Conservation (phyloP, 2,888 invertebrate species). For the Dicyrtoma fusca region DNA sequence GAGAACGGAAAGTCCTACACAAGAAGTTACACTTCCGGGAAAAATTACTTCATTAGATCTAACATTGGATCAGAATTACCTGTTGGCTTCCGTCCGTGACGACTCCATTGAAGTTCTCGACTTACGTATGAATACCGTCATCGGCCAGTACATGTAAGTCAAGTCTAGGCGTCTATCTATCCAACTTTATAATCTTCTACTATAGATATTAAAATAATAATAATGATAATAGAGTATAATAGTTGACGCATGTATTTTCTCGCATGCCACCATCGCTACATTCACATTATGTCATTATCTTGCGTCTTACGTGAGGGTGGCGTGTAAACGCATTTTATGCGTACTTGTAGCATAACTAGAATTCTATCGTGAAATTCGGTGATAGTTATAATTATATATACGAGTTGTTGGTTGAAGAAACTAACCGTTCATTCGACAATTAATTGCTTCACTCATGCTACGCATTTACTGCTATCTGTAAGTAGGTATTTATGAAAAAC, state of each 20-base stretch:
- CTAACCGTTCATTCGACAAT: conserved; percentile 15
- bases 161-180: too few species aligned
- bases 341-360: background rate
- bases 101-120: conserved; percentile 94
- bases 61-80: conserved; percentile 79
- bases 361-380: too few species aligned
- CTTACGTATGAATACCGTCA: conserved; percentile 88
- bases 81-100: conserved; percentile 91
- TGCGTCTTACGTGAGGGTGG: too few species aligned
- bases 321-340: background rate
- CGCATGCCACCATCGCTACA: too few species aligned
- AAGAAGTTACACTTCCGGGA: conserved; percentile 73
- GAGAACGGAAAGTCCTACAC: conserved; percentile 68
- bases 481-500: conserved; percentile 12
- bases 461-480: conserved; percentile 9
- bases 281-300: too few species aligned
- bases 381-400: too few species aligned
- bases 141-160: conserved; percentile 80
- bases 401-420: background rate
- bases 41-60: conserved; percentile 90
- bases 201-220: too few species aligned
- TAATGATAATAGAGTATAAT: too few species aligned
- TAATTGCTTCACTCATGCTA: background rate
- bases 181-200: too few species aligned
- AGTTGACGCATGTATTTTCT: too few species aligned